phyloP scores from a whole-genome alignment of 2,113 vertebrate species.

The Aptenodytes forsteri region DNA sequence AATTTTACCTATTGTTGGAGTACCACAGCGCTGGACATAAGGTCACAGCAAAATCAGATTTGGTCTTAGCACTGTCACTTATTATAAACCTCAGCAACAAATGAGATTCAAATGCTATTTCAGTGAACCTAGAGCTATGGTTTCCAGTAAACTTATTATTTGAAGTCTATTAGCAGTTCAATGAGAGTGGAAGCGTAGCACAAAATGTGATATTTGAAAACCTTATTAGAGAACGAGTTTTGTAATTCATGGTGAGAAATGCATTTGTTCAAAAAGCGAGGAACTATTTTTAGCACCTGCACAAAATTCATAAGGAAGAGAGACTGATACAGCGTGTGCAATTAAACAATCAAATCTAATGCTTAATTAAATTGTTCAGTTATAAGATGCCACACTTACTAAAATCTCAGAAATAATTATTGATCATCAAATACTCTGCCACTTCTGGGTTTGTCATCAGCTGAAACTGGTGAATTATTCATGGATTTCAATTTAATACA shows the following conservation, averaged over 20 bases:
- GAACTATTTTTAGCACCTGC: slow-evolving; percentile 37
- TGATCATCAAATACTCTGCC: slow-evolving; percentile 45
- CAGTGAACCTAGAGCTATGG: background rate
- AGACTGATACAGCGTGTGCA: background rate
- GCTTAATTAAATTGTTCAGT: slow-evolving; percentile 58
- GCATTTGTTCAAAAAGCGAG: background rate
- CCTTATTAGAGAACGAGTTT: background rate
- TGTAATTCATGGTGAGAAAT: slow-evolving; percentile 22
- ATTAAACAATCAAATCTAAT: slow-evolving; percentile 56
- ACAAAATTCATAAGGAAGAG: background rate
- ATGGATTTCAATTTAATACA: slow-evolving; percentile 9
- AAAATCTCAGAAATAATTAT: slow-evolving; percentile 58
- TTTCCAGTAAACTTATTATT: slow-evolving; percentile 5
- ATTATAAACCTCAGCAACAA: background rate
- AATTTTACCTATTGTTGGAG: background rate
- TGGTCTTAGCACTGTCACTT: background rate
- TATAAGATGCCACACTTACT: background rate
- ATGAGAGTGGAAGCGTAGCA: background rate
- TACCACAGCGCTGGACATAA: background rate
- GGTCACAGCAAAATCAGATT: background rate
- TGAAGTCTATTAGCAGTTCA: slow-evolving; percentile 18
- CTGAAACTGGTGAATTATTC: slow-evolving; percentile 53
- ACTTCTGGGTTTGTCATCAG: slow-evolving; percentile 39
- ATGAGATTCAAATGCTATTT: background rate
- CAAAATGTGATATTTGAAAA: background rate